A percentile compares a stretch with the other conserved stretches of the same genome.
Evolutionary conservation across 2,113 vertebrate genomes (phyloP).

Genomic region (Callorhinus ursinus): DNA sequence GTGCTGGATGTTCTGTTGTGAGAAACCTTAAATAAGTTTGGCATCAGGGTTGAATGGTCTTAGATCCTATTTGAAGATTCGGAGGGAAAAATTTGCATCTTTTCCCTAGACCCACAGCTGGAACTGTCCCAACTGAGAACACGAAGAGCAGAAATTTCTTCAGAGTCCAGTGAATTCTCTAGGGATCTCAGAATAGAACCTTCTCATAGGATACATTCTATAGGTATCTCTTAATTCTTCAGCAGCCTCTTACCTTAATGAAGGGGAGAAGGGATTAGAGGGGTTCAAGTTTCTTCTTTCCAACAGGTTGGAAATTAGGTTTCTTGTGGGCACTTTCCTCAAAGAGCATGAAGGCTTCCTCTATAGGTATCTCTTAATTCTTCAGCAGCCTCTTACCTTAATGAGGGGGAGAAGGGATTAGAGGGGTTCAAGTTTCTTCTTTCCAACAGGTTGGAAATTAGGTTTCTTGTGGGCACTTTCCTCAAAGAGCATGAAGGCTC

Average conservation of each 20-base stretch:
- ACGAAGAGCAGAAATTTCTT: constrained; percentile 48
- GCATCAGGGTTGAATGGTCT: background rate
- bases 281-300: background rate
- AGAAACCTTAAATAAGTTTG: constrained; percentile 29
- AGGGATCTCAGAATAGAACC: constrained; percentile 66
- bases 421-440: background rate
- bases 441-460: constrained; percentile 41
- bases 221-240: constrained; percentile 61
- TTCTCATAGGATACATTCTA: constrained; percentile 60
- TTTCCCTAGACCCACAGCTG: background rate
- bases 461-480: background rate
- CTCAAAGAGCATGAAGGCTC: background rate
- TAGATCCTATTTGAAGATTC: constrained; percentile 14
- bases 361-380: constrained; percentile 60
- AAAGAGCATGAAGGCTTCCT: background rate
- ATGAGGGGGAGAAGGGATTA: background rate
- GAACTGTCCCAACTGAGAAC: constrained; percentile 2
- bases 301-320: constrained; percentile 39
- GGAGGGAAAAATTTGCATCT: background rate
- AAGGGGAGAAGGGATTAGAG: background rate
- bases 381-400: constrained; percentile 21
- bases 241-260: background rate
- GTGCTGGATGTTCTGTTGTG: background rate
- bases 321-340: background rate
- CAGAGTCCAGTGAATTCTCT: constrained; percentile 3